Base-by-base conservation (phyloP, 2,113 vertebrate species). In the Chionis minor region DNA sequence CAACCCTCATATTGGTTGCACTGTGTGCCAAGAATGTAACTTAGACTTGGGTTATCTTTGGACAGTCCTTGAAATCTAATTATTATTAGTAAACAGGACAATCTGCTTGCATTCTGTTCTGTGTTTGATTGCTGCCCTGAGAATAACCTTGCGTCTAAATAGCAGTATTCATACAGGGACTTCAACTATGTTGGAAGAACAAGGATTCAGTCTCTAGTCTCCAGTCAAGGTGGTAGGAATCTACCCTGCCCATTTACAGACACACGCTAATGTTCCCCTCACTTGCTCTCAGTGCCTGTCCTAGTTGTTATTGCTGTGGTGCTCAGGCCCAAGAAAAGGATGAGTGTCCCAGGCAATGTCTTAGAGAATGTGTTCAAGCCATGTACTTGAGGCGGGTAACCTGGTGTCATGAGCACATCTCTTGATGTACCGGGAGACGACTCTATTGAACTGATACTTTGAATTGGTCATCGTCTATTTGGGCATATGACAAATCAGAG, bases 81-180 rank as follows among this genome's bases (percentile, higher is more conserved):
- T 94, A 61, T 91, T 91, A 70, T 55, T 66, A 84, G 92, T 71
- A 94, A 92, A 92, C 81, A 90, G 56, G 71, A 62, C 71, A 74
- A 79, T 42, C 88, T 80, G 67, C 56, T 82, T 56, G 54, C 61
- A 30, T 88, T 86, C 87, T 93, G 67, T 40, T 80, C 78, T 19
- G n/a, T n/a, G 61, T 61, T 45, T 59, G 17, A 28, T 77, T 2
- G 4, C 54, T 96, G 72, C 26, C 69, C 82, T 83, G 54, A 62
- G 82, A 90, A 92, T 80, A 94, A 88, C 69, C 58, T 33, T n/a
- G 42, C 0, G 1, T 22, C 54, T 61, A 84, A 94, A 92, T 38
- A 80, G 62, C 40, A 88, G 49, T 51, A 59, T 86, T 91, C 55
- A 55, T 33, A 32, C 10, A 44, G 32, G 40, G 72, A 51, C 26